These are phyloP conservation scores for Bombus difficillimus DNA, from an alignment of 1,140 invertebrate species.

Conservation along the genomic window DNA sequence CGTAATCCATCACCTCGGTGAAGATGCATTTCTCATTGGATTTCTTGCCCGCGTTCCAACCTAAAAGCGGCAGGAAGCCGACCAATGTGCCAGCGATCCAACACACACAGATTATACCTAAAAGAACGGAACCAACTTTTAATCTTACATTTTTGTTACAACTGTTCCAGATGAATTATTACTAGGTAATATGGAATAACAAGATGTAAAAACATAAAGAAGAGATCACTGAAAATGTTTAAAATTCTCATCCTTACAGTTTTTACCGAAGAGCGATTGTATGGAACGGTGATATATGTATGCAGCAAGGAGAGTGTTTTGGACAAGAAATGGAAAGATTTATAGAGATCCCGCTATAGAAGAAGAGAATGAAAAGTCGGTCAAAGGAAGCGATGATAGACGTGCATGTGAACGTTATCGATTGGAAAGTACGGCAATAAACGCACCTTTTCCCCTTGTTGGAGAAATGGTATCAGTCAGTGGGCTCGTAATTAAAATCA, in stretches of 20 bases:
- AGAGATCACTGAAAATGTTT: not conserved
- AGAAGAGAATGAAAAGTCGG: constrained; percentile 28
- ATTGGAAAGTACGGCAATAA: constrained; percentile 34
- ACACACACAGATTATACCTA: constrained; percentile 92
- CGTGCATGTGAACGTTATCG: constrained; percentile 42
- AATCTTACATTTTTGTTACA: not conserved
- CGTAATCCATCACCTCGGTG: constrained; percentile 93
- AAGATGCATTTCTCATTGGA: constrained; percentile 88
- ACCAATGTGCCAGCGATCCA: constrained; percentile 92
- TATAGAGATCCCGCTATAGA: not conserved
- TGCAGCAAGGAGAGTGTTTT: not conserved
- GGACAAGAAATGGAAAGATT: not conserved
- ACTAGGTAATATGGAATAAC: not conserved
- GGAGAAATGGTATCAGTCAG: constrained; percentile 32
- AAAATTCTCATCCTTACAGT: not conserved
- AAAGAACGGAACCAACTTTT: constrained; percentile 71
- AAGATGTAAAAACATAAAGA: not conserved
- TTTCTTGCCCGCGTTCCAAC: constrained; percentile 89
- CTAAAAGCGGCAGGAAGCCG: constrained; percentile 92
- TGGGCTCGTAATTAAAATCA: constrained; percentile 67
- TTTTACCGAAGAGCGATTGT: not conserved
- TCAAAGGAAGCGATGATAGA: constrained; percentile 31
- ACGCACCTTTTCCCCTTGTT: constrained; percentile 34
- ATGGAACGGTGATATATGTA: not conserved
- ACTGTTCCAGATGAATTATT: not conserved